Conservation (phyloP, 2,113 vertebrate species). For the Chionomys nivalis region DNA sequence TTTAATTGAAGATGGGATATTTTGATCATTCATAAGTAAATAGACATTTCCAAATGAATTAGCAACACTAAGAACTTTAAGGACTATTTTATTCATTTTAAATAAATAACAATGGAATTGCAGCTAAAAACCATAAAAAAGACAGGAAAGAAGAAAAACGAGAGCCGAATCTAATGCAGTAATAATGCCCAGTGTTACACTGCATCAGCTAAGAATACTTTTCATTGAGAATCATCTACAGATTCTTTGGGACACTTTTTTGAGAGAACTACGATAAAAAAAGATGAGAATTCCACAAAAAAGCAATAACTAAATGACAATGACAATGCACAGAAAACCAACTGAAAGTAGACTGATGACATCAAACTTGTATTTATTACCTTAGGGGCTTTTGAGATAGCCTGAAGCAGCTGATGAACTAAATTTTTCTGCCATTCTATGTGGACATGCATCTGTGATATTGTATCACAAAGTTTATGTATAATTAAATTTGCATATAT, state of each 20-base stretch:
- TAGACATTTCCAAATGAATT: neutral
- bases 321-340: neutral
- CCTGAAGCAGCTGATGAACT: neutral
- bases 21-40: neutral
- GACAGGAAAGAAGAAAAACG: neutral
- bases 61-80: neutral
- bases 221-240: neutral
- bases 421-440: neutral
- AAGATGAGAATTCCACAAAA: neutral
- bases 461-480: neutral
- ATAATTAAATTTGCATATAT: slow-evolving; percentile 30
- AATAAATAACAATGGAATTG: neutral
- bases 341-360: neutral
- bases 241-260: neutral
- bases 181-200: neutral
- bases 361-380: neutral
- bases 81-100: neutral
- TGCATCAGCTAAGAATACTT: neutral
- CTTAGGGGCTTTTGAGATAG: neutral
- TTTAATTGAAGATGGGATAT: neutral
- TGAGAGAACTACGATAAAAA: neutral
- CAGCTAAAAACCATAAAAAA: neutral
- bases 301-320: neutral
- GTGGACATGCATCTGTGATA: neutral
- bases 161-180: neutral